Percentiles rank a stretch among this genome's conserved stretches.
Evolutionary conservation across 2,113 vertebrate species (phyloP).

Genomic region (Mellivora capensis): DNA sequence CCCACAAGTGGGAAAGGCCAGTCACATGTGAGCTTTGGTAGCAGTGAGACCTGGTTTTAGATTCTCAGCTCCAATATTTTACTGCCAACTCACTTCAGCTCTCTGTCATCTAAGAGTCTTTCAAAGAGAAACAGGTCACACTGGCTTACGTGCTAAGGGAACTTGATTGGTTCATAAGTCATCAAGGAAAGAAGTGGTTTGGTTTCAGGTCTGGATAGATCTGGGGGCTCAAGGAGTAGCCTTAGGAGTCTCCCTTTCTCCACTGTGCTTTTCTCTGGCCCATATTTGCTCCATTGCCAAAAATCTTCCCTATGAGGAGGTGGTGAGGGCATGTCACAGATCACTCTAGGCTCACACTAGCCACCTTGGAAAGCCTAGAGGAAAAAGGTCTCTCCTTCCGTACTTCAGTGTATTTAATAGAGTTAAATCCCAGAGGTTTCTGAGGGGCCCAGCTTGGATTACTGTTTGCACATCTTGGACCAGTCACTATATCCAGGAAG

Average conservation of each 20-base stretch:
- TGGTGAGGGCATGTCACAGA: background rate
- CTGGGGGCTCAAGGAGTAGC: background rate
- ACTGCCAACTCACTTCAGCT: background rate
- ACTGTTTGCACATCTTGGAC: background rate
- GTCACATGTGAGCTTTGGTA: background rate
- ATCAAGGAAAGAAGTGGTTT: background rate
- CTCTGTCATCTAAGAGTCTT: background rate
- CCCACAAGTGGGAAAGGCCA: background rate
- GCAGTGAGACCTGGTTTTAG: background rate
- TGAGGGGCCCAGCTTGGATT: background rate
- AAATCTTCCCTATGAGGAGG: background rate
- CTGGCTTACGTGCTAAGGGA: background rate
- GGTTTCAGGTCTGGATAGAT: background rate
- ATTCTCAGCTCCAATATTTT: background rate
- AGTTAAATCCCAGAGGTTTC: background rate
- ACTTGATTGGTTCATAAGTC: background rate
- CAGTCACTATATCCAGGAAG: background rate
- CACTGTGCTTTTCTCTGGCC: background rate
- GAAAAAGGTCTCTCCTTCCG: background rate
- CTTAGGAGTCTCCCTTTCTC: background rate
- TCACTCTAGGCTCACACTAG: background rate
- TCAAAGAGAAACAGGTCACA: background rate
- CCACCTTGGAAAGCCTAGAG: background rate
- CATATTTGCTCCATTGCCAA: background rate
- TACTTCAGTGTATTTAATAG: background rate